phyloP scores from a whole-genome alignment of 1,140 invertebrate genomes.

The Drosophila virilis region DNA sequence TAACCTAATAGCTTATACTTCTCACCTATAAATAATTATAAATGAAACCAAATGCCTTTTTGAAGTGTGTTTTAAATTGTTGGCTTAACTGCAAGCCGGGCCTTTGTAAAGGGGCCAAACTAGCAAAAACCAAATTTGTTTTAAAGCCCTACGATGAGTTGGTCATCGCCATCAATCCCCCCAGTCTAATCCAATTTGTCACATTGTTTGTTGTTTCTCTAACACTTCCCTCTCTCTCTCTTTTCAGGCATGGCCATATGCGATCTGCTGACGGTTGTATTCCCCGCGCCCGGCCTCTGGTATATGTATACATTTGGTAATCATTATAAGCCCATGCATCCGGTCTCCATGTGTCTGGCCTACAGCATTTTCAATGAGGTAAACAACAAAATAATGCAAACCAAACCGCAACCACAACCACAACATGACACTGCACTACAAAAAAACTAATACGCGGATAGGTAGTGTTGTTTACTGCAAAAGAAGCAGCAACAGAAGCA shows the following conservation, averaged over 20 bases:
- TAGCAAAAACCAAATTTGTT: constrained; percentile 20
- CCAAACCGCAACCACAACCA: constrained; percentile 2
- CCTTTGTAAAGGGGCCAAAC: background rate
- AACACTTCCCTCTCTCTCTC: constrained; percentile 3
- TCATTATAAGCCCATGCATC: constrained; percentile 91
- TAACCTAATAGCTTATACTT: too few species aligned
- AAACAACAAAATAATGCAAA: constrained; percentile 40
- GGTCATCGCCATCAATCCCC: constrained; percentile 28
- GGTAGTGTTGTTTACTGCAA: background rate
- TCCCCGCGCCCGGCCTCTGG: constrained; percentile 93
- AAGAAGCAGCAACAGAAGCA: background rate
- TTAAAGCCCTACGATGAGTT: constrained; percentile 18
- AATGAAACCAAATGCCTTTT: too few species aligned
- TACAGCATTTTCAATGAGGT: constrained; percentile 93
- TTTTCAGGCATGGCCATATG: constrained; percentile 92
- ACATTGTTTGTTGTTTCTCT: constrained; percentile 19
- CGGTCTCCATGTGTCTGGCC: constrained; percentile 90
- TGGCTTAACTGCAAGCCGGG: background rate
- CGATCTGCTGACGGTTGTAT: constrained; percentile 95
- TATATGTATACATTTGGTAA: constrained; percentile 96
- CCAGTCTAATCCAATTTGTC: constrained; percentile 38
- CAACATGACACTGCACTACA: constrained; percentile 14
- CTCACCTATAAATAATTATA: too few species aligned
- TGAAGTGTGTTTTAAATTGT: too few species aligned
- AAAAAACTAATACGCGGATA: background rate